Evolutionary conservation across 2,797 vertebrate species (phyloP), one percentile per base, ranked within the genome.

Genomic region (Acipenser ruthenus): DNA sequence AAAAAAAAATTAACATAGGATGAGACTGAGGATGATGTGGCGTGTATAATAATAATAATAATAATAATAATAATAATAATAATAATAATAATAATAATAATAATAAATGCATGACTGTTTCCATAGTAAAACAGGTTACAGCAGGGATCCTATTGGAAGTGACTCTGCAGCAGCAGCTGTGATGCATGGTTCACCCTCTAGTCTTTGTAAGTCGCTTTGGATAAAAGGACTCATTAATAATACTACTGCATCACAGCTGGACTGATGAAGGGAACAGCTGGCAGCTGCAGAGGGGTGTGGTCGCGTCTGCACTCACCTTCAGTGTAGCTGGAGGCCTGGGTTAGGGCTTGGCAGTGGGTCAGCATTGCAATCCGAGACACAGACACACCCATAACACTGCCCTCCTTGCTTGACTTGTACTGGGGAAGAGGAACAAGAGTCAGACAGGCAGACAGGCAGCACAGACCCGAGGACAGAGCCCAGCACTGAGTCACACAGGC

Each of bases 381-480:
- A 0, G 96, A 95, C n/a, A 99, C 96, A 5, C 96, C 96, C 87
- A 99, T 96, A 53, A 99, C 96, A 0, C 95, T 98, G 74, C 96
- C 96, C 64, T 99, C 96, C 72, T 98, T 98, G 87, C 92, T 98
- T 1, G 95, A 95, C 82, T 97, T 97, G 84, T 99, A 99, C 96
- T 99, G 68, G 62, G 48, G 48, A 6, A 52, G 56, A 60, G 10
- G 58, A 64, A 60, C 18, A 23, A 11, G 47, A 37, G 15, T 18
- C 15, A 67, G 56, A 58, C 8, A n/a, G 6, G 13, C 12, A 11
- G 15, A 18, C 15, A 18, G 15, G 15, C 15, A 67, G 56, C 55
- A 12, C 55, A 10, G 55, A 12, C 13, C 51, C 51, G 6, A 7
- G 18, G 8, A 23, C 47, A 52, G 9, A 49, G n/a, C 8, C 3